Evolutionary conservation across 1,140 invertebrate genomes (phyloP).

Genomic region (Drosophila kohkoa): DNA sequence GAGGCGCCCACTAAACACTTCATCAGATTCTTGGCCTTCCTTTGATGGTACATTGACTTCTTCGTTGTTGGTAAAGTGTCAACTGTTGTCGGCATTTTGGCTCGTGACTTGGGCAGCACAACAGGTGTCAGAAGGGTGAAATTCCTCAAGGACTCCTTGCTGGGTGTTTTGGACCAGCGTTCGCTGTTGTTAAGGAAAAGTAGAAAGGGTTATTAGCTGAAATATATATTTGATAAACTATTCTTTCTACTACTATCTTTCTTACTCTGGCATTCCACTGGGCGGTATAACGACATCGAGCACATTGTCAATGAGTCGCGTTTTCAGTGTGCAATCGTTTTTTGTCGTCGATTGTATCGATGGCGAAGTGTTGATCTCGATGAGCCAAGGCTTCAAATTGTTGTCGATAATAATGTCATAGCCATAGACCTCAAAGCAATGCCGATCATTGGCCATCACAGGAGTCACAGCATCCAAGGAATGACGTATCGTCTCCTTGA

Average conservation of each 20-base stretch:
- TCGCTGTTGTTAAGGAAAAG: slow-evolving; percentile 30
- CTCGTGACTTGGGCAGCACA: not conserved
- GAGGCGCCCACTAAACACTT: slow-evolving; percentile 6
- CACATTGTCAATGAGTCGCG: slow-evolving; percentile 97
- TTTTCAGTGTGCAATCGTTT: slow-evolving; percentile 97
- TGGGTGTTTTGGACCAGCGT: slow-evolving; percentile 63
- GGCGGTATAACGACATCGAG: slow-evolving; percentile 95
- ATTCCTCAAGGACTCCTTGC: slow-evolving; percentile 46
- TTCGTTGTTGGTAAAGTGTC: not conserved
- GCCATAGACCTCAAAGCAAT: slow-evolving; percentile 97
- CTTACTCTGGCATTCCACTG: slow-evolving; percentile 94
- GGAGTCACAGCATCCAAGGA: slow-evolving; percentile 92
- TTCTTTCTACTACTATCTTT: too few relatives aligned
- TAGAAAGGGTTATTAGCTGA: too few relatives aligned
- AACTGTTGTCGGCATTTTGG: not conserved
- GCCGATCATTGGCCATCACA: slow-evolving; percentile 90
- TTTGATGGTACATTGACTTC: not conserved
- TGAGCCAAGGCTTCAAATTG: slow-evolving; percentile 93
- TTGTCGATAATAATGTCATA: slow-evolving; percentile 96
- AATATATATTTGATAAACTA: too few relatives aligned
- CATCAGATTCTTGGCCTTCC: not conserved
- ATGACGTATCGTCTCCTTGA: slow-evolving; percentile 95
- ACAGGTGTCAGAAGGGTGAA: slow-evolving; percentile 57
- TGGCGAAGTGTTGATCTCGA: slow-evolving; percentile 97
- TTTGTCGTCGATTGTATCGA: slow-evolving; percentile 97